Evolutionary conservation across 2,113 vertebrate species (phyloP).

Genomic region (Ammodytes marinus): DNA sequence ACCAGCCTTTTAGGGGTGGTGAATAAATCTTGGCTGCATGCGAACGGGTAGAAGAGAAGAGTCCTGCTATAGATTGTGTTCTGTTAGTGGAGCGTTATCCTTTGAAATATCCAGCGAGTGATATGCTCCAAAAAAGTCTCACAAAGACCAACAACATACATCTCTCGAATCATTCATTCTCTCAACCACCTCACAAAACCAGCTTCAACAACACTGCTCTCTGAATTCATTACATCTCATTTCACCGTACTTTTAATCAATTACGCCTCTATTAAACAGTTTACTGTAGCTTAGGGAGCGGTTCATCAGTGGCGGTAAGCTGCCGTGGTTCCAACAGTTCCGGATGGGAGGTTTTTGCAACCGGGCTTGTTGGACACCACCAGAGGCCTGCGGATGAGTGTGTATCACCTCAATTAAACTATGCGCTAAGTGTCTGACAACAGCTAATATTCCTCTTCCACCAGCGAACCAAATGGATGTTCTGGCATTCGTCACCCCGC

Average conservation of each 20-base stretch:
- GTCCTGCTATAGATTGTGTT: neutral
- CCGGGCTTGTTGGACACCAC: conserved; percentile 82
- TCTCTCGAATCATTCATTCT: conserved; percentile 15
- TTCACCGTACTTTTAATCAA: conserved; percentile 73
- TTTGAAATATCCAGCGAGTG: conserved; percentile 17
- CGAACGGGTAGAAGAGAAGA: conserved; percentile 11
- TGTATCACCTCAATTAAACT: conserved; percentile 87
- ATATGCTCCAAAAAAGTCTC: conserved; percentile 6
- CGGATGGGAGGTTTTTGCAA: conserved; percentile 83
- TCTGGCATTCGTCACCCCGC: conserved; percentile 81
- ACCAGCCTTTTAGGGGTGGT: conserved; percentile 20
- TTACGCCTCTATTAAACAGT: conserved; percentile 74
- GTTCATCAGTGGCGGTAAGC: conserved; percentile 69
- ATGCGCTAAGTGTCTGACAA: conserved; percentile 85
- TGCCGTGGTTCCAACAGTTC: conserved; percentile 74
- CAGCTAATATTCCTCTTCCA: conserved; percentile 86
- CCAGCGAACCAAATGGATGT: conserved; percentile 82
- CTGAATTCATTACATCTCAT: conserved; percentile 62
- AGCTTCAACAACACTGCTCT: conserved; percentile 7
- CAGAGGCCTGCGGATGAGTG: conserved; percentile 74
- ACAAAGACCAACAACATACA: neutral
- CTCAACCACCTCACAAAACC: conserved; percentile 40
- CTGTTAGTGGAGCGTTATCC: neutral
- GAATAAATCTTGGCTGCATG: conserved; percentile 52
- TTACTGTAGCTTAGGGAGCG: conserved; percentile 61